A percentile compares a stretch with the other conserved stretches of the same genome.
phyloP scores from a whole-genome alignment of 1,140 invertebrate genomes.

The Telenomus remus region DNA sequence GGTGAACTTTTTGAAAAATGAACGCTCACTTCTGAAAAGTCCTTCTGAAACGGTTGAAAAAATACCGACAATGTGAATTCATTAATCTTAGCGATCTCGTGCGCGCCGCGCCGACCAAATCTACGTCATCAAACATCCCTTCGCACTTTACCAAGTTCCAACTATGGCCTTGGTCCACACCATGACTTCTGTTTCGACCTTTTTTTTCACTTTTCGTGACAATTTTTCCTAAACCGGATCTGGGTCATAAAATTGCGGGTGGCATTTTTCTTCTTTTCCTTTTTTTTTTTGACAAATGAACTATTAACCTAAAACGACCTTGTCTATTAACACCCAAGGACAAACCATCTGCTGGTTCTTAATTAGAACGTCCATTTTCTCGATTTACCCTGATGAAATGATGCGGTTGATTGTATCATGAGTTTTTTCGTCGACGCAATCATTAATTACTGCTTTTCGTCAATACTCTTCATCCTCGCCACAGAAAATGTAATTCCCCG shows the following conservation, averaged over 20 bases:
- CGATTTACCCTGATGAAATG: conserved; percentile 27
- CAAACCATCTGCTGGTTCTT: conserved; percentile 19
- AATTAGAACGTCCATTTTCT: conserved; percentile 47
- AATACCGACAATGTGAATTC: conserved; percentile 68
- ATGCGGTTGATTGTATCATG: conserved; percentile 42
- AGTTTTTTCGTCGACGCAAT: conserved; percentile 26
- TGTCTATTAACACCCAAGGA: conserved; percentile 42
- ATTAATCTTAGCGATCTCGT: conserved; percentile 65
- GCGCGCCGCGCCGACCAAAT: conserved; percentile 45
- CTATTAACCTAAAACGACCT: conserved; percentile 33
- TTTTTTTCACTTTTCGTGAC: conserved; percentile 21
- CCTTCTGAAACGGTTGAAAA: conserved; percentile 67
- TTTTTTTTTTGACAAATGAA: conserved; percentile 14
- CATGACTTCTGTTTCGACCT: conserved; percentile 34
- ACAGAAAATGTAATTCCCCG: neutral
- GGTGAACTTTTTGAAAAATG: conserved; percentile 67
- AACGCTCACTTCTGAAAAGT: conserved; percentile 64
- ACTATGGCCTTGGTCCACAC: conserved; percentile 39
- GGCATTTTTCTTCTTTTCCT: conserved; percentile 19
- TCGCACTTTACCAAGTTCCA: conserved; percentile 61
- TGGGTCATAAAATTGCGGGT: conserved; percentile 50
- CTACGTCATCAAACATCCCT: conserved; percentile 60
- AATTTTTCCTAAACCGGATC: conserved; percentile 51
- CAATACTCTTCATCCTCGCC: too few relatives aligned
- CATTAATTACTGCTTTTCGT: conserved; percentile 10